Conservation (phyloP, 2,113 vertebrate species). For the Psittacara wagleri region DNA sequence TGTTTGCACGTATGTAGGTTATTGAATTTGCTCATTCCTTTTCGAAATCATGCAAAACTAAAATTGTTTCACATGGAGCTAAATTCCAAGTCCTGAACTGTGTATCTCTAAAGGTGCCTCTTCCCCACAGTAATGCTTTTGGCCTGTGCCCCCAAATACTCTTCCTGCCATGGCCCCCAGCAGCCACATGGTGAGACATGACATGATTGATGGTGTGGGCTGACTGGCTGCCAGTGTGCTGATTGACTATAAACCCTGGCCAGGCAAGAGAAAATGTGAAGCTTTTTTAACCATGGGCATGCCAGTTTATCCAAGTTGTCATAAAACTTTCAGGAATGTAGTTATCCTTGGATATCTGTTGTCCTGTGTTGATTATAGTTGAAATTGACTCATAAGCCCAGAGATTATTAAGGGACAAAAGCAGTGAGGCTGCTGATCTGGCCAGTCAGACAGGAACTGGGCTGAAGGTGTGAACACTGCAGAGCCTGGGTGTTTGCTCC, state of each 20-base stretch:
- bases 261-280: background rate
- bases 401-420: background rate
- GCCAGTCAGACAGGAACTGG: background rate
- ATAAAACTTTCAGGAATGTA: background rate
- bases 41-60: background rate
- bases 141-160: background rate
- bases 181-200: background rate
- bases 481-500: background rate
- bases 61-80: background rate
- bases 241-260: background rate
- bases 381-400: background rate
- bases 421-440: background rate
- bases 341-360: background rate
- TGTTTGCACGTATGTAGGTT: background rate
- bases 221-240: background rate
- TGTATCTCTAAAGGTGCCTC: background rate
- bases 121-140: background rate
- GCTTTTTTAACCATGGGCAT: background rate
- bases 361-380: background rate
- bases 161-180: background rate
- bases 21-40: background rate
- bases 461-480: background rate
- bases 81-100: background rate
- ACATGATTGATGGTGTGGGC: background rate
- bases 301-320: background rate